Evolutionary conservation across 2,888 invertebrate genomes (phyloP).

Genomic region (Hemithea aestivaria): DNA sequence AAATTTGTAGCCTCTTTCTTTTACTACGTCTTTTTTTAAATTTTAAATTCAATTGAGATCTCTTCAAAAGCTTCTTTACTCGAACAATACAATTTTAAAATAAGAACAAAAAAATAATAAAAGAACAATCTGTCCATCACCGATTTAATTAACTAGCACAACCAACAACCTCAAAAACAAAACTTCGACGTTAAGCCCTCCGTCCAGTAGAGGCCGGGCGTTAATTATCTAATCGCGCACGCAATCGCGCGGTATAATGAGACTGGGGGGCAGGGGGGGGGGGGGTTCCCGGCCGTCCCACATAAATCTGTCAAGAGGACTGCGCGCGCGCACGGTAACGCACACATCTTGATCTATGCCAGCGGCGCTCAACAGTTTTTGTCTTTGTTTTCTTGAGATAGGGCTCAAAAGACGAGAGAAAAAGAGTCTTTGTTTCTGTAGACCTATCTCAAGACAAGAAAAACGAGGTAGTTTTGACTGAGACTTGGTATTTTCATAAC

Average conservation of each 20-base stretch:
- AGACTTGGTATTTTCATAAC: too few relatives aligned
- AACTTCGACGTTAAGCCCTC: slow-evolving; percentile 19
- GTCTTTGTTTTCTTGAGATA: slow-evolving; percentile 11
- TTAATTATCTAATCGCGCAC: slow-evolving; percentile 68
- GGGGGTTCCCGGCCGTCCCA: slow-evolving; percentile 48
- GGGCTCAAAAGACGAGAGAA: too few relatives aligned
- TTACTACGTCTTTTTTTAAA: too few relatives aligned
- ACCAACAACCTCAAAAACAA: slow-evolving; percentile 12
- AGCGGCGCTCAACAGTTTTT: slow-evolving; percentile 35
- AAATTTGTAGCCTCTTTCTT: too few relatives aligned
- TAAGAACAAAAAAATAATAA: too few relatives aligned
- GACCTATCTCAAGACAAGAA: too few relatives aligned
- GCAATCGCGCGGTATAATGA: slow-evolving; percentile 49
- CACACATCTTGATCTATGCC: slow-evolving; percentile 67
- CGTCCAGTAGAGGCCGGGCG: slow-evolving; percentile 31
- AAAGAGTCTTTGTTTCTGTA: too few relatives aligned
- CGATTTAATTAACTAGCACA: slow-evolving; percentile 29
- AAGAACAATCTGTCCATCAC: background rate
- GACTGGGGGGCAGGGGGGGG: slow-evolving; percentile 15
- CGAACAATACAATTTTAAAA: too few relatives aligned
- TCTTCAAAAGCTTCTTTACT: too few relatives aligned
- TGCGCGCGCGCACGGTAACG: slow-evolving; percentile 62
- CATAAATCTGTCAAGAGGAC: slow-evolving; percentile 69
- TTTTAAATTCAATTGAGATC: too few relatives aligned
- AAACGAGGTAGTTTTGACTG: too few relatives aligned